Evolutionary conservation across 2,113 vertebrate genomes (phyloP).

Genomic region (Verasper variegatus): DNA sequence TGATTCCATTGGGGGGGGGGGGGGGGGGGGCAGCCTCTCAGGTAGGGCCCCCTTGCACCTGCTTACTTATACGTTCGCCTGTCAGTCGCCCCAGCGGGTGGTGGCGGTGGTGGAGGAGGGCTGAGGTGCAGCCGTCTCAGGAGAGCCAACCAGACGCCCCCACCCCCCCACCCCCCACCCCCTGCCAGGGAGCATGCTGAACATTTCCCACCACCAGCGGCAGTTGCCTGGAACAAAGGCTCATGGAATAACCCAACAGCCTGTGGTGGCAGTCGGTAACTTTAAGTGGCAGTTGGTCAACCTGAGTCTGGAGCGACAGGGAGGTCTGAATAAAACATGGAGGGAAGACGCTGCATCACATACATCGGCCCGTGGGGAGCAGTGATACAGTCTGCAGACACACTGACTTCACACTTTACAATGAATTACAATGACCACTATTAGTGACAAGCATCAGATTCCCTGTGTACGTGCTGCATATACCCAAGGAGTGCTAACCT

Average conservation of each 20-base stretch:
- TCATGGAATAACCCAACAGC: conserved; percentile 5
- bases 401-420: too few species aligned
- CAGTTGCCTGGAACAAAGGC: conserved; percentile 28
- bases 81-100: conserved; percentile 70
- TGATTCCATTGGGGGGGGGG: conserved; percentile 75
- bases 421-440: background rate
- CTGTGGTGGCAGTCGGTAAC: background rate
- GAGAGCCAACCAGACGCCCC: conserved; percentile 39
- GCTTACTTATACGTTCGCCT: conserved; percentile 57
- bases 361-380: background rate
- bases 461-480: background rate
- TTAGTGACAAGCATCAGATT: background rate
- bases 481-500: background rate
- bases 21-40: conserved; percentile 57
- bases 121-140: conserved; percentile 20
- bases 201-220: conserved; percentile 27
- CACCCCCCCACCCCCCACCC: conserved; percentile 8
- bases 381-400: background rate
- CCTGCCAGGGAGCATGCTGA: conserved; percentile 31
- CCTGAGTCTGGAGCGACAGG: background rate
- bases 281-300: conserved; percentile 23
- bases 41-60: conserved; percentile 65
- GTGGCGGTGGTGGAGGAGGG: background rate
- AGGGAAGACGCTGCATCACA: background rate
- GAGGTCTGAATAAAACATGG: conserved; percentile 24